A percentile compares a stretch with the other conserved stretches of the same genome.
Evolutionary conservation across 2,888 invertebrate species (phyloP).

Genomic region (Drosophila greeni): DNA sequence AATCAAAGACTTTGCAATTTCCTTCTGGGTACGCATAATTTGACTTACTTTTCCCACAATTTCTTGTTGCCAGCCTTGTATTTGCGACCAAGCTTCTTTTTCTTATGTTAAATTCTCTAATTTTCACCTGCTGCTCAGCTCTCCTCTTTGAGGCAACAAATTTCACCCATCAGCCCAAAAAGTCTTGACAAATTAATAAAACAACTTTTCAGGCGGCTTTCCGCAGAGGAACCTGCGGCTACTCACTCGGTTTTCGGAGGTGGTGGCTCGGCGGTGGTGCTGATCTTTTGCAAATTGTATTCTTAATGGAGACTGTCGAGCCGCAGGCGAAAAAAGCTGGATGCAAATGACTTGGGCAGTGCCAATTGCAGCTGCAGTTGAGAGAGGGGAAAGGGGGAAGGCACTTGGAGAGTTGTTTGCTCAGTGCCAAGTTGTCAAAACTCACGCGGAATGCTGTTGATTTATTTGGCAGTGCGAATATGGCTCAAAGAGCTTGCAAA

Average conservation of each 20-base stretch:
- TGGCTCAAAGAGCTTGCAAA: neutral
- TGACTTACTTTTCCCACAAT: conserved; percentile 33
- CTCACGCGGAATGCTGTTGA: conserved; percentile 11
- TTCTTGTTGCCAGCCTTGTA: conserved; percentile 18
- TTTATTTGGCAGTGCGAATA: conserved; percentile 2
- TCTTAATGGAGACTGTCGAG: conserved; percentile 62
- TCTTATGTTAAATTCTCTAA: conserved; percentile 21
- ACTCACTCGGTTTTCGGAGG: conserved; percentile 18
- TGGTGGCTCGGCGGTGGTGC: conserved; percentile 10
- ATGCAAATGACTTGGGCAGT: conserved; percentile 43
- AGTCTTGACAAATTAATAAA: conserved; percentile 70
- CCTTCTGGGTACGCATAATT: conserved; percentile 27
- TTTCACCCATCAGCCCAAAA: conserved; percentile 71
- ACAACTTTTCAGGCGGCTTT: conserved; percentile 55
- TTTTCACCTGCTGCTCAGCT: conserved; percentile 21
- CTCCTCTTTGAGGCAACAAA: conserved; percentile 28
- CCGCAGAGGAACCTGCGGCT: conserved; percentile 32
- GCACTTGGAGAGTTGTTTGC: conserved; percentile 20
- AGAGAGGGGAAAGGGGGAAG: neutral
- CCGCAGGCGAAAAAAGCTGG: conserved; percentile 21
- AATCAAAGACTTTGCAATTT: conserved; percentile 7
- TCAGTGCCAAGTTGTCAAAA: conserved; percentile 7
- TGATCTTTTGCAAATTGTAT: conserved; percentile 62
- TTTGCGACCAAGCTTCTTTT: conserved; percentile 5
- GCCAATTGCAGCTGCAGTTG: conserved; percentile 19